Percentiles rank a stretch among this genome's conserved stretches.
These are phyloP conservation scores for Drosophila mettleri DNA, from an alignment of 2,888 invertebrate species.

Conservation along the genomic window DNA sequence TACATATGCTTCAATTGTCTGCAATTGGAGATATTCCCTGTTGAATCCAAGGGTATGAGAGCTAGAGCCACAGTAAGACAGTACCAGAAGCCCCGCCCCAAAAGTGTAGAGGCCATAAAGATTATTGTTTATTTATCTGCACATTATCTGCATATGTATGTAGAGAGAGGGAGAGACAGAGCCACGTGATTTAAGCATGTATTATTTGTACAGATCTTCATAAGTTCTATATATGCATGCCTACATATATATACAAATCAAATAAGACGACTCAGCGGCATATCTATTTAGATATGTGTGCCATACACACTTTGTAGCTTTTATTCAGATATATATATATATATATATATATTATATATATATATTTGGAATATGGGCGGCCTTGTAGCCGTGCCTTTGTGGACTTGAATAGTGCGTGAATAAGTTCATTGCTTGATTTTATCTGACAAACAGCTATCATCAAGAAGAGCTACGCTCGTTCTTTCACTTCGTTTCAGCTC, in stretches of 20 bases:
- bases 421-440: conserved; percentile 23
- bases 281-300: conserved; percentile 25
- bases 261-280: conserved; percentile 40
- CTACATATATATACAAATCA: conserved; percentile 13
- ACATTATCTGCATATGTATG: conserved; percentile 25
- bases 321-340: too few species aligned
- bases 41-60: conserved; percentile 6
- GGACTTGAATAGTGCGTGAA: conserved; percentile 44
- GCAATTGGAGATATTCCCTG: conserved; percentile 18
- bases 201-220: conserved; percentile 69
- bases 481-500: conserved; percentile 28
- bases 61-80: not conserved
- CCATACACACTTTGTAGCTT: not conserved
- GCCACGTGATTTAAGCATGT: conserved; percentile 55
- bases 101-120: conserved; percentile 59
- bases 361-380: not conserved
- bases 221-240: conserved; percentile 33
- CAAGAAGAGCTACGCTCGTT: conserved; percentile 15
- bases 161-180: not conserved
- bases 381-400: conserved; percentile 21
- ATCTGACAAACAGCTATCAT: conserved; percentile 37
- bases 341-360: too few species aligned
- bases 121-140: conserved; percentile 61
- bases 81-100: conserved; percentile 30
- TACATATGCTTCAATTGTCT: not conserved